phyloP scores from a whole-genome alignment of 1,140 invertebrate genomes.

The Hetaerina americana region DNA sequence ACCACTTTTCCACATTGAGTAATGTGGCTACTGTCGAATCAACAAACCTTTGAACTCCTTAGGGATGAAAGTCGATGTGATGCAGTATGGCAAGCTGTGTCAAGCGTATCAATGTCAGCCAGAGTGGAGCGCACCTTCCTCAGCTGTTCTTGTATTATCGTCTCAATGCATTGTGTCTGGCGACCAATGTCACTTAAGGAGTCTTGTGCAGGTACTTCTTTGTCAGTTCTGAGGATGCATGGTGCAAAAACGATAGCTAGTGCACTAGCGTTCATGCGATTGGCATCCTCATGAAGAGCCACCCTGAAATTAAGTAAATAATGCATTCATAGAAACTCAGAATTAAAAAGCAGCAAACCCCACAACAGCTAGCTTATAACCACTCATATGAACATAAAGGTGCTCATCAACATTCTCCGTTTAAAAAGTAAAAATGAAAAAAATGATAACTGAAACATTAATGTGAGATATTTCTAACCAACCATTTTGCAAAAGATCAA shows the following conservation, averaged over 20 bases:
- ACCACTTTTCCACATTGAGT: too few relatives aligned
- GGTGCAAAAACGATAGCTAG: constrained; percentile 92
- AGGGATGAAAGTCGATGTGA: constrained; percentile 57
- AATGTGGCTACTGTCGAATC: background rate
- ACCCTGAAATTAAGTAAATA: constrained; percentile 36
- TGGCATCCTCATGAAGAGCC: constrained; percentile 71
- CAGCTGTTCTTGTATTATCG: constrained; percentile 68
- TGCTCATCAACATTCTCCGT: background rate
- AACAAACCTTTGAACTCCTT: constrained; percentile 50
- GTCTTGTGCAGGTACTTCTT: constrained; percentile 76
- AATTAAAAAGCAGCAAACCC: constrained; percentile 4
- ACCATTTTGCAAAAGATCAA: too few relatives aligned
- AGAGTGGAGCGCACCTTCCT: constrained; percentile 62
- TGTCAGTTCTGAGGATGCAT: constrained; percentile 78
- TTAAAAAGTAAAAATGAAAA: too few relatives aligned
- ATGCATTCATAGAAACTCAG: background rate
- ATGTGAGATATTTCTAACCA: too few relatives aligned
- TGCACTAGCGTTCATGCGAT: constrained; percentile 83
- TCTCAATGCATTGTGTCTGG: constrained; percentile 75
- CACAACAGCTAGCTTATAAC: constrained; percentile 6
- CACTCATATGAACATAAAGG: background rate
- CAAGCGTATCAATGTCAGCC: constrained; percentile 77
- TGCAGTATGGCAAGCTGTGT: constrained; percentile 64
- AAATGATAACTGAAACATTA: too few relatives aligned
- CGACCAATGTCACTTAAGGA: constrained; percentile 66